These are phyloP conservation scores for Noctuana brunneofusca DNA, from an alignment of 2,888 invertebrate species.

Conservation along the genomic window DNA sequence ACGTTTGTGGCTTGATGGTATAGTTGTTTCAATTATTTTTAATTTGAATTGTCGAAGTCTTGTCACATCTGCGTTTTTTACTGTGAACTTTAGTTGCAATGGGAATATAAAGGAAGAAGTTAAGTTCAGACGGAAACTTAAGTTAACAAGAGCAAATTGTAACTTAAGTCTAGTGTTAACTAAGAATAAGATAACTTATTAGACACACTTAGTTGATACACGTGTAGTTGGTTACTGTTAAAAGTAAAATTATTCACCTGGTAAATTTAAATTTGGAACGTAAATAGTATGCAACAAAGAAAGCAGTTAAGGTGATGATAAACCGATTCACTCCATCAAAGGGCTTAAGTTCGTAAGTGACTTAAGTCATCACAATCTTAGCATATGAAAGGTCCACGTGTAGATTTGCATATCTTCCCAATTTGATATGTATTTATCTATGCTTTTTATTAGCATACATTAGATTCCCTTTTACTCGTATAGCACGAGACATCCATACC, in stretches of 20 bases:
- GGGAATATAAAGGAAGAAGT: too few relatives aligned
- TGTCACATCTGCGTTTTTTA: too few relatives aligned
- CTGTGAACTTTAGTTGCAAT: too few relatives aligned
- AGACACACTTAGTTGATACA: too few relatives aligned
- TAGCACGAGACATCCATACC: constrained; percentile 64
- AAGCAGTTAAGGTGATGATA: constrained; percentile 10
- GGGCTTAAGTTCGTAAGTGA: background rate
- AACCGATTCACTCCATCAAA: background rate
- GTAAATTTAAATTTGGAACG: background rate
- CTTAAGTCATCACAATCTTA: constrained; percentile 60
- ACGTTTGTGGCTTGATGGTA: background rate
- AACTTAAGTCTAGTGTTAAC: too few relatives aligned
- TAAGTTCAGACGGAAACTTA: too few relatives aligned
- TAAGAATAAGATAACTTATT: too few relatives aligned
- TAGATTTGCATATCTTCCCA: constrained; percentile 72
- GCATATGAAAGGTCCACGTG: constrained; percentile 80
- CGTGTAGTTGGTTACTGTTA: too few relatives aligned
- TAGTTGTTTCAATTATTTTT: background rate
- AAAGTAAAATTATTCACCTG: background rate
- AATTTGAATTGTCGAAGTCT: background rate
- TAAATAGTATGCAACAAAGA: background rate
- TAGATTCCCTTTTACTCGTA: constrained; percentile 57
- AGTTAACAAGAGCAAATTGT: too few relatives aligned
- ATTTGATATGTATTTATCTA: constrained; percentile 68
- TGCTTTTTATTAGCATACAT: constrained; percentile 58